Conservation (phyloP, 2,113 vertebrate genomes). For the Corythaeola cristata region DNA sequence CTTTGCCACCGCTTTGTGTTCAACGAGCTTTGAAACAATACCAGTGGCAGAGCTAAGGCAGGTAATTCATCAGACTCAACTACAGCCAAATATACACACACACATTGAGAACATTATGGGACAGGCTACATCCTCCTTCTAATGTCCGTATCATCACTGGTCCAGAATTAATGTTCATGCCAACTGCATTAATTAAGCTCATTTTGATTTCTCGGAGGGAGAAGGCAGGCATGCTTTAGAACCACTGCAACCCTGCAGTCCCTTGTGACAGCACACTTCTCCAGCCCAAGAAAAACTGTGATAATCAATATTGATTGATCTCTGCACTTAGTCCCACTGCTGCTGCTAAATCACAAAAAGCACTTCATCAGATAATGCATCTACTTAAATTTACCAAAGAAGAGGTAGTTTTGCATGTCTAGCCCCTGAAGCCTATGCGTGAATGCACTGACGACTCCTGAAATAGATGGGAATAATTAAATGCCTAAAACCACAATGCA, state of each 20-base stretch:
- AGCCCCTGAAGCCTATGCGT: no score
- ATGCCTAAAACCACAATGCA: neutral
- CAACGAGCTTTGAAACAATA: neutral
- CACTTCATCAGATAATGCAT: conserved; percentile 35
- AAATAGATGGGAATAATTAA: conserved; percentile 23
- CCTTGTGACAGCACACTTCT: neutral
- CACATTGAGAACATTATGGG: neutral
- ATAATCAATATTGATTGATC: conserved; percentile 55
- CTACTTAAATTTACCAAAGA: conserved; percentile 29
- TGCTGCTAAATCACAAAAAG: conserved; percentile 15
- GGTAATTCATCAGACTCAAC: neutral
- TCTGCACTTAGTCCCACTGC: neutral
- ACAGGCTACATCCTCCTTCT: neutral
- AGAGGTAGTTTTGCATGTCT: neutral
- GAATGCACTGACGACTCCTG: neutral
- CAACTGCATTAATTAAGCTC: conserved; percentile 36
- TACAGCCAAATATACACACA: neutral
- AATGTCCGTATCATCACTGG: neutral
- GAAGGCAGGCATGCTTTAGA: neutral
- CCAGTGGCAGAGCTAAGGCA: neutral
- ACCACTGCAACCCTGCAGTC: neutral
- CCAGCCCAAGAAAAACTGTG: conserved; percentile 17
- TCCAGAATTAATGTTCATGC: conserved; percentile 6
- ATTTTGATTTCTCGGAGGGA: conserved; percentile 14
- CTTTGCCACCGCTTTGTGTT: neutral